phyloP scores from a whole-genome alignment of 2,113 vertebrate genomes.

The Shinisaurus crocodilurus region DNA sequence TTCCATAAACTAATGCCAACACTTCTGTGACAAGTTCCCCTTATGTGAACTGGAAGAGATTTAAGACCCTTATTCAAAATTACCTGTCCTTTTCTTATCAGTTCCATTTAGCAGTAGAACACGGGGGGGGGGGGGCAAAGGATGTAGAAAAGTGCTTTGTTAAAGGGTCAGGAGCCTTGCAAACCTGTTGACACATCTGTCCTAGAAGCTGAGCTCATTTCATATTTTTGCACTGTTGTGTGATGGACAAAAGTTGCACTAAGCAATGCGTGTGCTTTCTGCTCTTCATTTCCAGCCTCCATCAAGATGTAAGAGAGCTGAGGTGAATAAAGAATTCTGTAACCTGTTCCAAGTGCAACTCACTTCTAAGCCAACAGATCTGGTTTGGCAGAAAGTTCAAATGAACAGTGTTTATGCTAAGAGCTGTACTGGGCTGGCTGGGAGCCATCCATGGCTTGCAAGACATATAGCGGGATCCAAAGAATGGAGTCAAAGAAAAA shows the following conservation, averaged over 20 bases:
- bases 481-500: neutral
- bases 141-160: too few species aligned
- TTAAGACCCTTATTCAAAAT: neutral
- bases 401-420: neutral
- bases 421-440: neutral
- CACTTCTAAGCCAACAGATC: neutral
- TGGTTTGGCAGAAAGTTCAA: neutral
- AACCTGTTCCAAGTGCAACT: neutral
- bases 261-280: neutral
- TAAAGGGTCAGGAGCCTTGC: too few species aligned
- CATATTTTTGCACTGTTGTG: neutral
- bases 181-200: neutral
- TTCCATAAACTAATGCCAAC: neutral
- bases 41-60: neutral
- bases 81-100: neutral
- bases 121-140: neutral
- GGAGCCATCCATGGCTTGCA: neutral
- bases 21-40: neutral
- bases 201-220: neutral
- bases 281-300: neutral
- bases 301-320: too few species aligned
- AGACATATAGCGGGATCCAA: too few species aligned
- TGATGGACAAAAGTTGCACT: neutral
- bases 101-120: neutral
- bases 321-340: neutral